Base-by-base conservation (phyloP, 2,797 vertebrate species). In the Iguana delicatissima region DNA sequence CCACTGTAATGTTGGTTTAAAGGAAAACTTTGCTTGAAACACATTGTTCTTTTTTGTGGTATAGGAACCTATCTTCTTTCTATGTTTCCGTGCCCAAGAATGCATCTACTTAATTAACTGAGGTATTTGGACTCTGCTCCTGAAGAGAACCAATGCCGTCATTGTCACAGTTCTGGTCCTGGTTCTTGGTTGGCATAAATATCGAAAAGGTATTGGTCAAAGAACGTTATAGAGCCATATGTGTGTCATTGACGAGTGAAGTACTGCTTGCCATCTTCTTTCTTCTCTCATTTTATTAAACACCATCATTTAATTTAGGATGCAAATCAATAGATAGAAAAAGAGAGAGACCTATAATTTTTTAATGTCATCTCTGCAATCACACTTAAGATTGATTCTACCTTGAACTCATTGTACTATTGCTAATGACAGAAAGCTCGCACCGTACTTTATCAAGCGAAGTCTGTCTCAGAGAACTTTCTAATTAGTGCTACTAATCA, bases 401-500 rank as follows among this genome's bases (percentile, higher is more conserved):
- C 94, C 90, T 95, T 94, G 94, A 95, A 74, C 93, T 96, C 90
- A 86, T 89, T 95, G 94, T 93, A 91, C 92, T 92, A 92, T 95
- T 95, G 93, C 94, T 95, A 95, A 96, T 94, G 95, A 95, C 94
- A 92, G 93, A 94, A 95, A 93, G 88, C 94, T 94, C 93, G 76
- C 46, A 46, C 69, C 0, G 4, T 87, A 95, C 93, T 96, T 95
- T 93, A 94, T 96, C 95, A 96, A 93, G 85, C 69, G 92, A 95
- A 95, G 90, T 95, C 95, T 95, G 94, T 95, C 94, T 96, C 89
- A 81, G 94, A 95, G 94, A 97, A 95, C 96, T 95, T 96, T 96
- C 95, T 97, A 97, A 97, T 97, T 97, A 97, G 96, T 95, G 93
- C 95, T 96, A 95, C 96, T 97, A 96, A 97, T 97, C 96, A 96